Conservation (phyloP, 2,113 vertebrate genomes). For the Salvelinus alpinus region DNA sequence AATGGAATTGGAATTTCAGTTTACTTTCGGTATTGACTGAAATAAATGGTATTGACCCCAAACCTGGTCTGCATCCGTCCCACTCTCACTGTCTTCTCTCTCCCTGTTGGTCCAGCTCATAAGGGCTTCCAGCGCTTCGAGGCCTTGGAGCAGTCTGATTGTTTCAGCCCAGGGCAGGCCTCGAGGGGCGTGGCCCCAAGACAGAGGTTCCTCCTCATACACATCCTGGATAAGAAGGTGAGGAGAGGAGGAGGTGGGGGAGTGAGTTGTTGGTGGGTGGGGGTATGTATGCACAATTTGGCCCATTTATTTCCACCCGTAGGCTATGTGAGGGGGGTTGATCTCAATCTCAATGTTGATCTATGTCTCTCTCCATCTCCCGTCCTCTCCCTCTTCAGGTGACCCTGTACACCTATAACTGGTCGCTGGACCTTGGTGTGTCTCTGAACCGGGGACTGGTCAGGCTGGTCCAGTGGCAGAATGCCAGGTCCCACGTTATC, state of each 20-base stretch:
- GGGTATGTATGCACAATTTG: not conserved
- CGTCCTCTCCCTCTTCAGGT: conserved; percentile 67
- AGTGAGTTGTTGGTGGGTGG: not conserved
- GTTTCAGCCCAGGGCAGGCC: conserved; percentile 56
- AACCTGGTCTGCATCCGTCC: not conserved
- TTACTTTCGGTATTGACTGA: too few species aligned
- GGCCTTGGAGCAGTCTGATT: conserved; percentile 81
- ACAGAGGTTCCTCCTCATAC: conserved; percentile 87
- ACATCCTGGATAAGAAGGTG: conserved; percentile 90
- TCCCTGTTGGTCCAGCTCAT: conserved; percentile 75
- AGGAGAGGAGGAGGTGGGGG: not conserved
- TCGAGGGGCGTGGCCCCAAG: conserved; percentile 79
- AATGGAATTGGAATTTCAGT: too few species aligned
- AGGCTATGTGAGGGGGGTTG: not conserved
- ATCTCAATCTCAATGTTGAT: not conserved
- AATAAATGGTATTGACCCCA: too few species aligned
- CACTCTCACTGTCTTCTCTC: conserved; percentile 14
- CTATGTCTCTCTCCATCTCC: not conserved
- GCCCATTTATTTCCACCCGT: not conserved
- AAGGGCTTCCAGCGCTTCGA: conserved; percentile 94
- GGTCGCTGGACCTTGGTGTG: conserved; percentile 90
- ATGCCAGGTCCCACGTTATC: conserved; percentile 88
- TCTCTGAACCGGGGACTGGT: conserved; percentile 84
- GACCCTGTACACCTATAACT: conserved; percentile 91
- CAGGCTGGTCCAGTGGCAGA: conserved; percentile 94